Percentiles rank a stretch among this genome's conserved stretches.
Evolutionary conservation across 2,113 vertebrate species (phyloP).

Genomic region (Silurus asotus): DNA sequence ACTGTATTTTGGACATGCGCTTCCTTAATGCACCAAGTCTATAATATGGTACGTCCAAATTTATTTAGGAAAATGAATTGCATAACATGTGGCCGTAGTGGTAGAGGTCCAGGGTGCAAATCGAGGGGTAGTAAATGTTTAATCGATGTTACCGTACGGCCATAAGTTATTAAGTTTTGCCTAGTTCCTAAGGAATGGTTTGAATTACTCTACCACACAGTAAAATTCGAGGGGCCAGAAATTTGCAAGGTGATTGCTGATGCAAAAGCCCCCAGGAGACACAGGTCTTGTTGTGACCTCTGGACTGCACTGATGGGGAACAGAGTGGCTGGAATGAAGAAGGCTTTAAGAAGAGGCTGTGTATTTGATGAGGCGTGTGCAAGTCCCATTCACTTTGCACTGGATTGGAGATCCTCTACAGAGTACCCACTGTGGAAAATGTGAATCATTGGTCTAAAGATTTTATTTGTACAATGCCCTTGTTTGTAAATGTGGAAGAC

Average conservation of each 20-base stretch:
- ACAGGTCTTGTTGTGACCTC: slow-evolving; percentile 55
- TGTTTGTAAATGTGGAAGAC: background rate
- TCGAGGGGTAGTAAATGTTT: slow-evolving; percentile 51
- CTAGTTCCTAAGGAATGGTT: slow-evolving; percentile 62
- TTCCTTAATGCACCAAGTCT: background rate
- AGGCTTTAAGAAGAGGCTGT: slow-evolving; percentile 35
- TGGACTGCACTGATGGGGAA: slow-evolving; percentile 42
- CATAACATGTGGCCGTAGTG: background rate
- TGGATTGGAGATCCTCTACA: slow-evolving; percentile 35
- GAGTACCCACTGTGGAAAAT: slow-evolving; percentile 55
- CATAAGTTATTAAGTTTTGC: slow-evolving; percentile 63
- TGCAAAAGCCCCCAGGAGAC: slow-evolving; percentile 61
- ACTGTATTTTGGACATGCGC: background rate
- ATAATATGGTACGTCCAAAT: background rate
- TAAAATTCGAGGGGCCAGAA: slow-evolving; percentile 57
- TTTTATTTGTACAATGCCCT: slow-evolving; percentile 15
- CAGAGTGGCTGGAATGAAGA: slow-evolving; percentile 40
- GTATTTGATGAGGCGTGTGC: slow-evolving; percentile 35
- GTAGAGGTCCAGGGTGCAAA: slow-evolving; percentile 33
- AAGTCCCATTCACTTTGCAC: slow-evolving; percentile 43
- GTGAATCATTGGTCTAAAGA: slow-evolving; percentile 41
- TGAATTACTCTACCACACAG: slow-evolving; percentile 60
- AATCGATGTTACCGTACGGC: slow-evolving; percentile 60
- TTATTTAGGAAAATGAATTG: background rate
- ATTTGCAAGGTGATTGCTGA: slow-evolving; percentile 52